Conservation (phyloP, 2,888 invertebrate species). For the Alsophila aescularia region DNA sequence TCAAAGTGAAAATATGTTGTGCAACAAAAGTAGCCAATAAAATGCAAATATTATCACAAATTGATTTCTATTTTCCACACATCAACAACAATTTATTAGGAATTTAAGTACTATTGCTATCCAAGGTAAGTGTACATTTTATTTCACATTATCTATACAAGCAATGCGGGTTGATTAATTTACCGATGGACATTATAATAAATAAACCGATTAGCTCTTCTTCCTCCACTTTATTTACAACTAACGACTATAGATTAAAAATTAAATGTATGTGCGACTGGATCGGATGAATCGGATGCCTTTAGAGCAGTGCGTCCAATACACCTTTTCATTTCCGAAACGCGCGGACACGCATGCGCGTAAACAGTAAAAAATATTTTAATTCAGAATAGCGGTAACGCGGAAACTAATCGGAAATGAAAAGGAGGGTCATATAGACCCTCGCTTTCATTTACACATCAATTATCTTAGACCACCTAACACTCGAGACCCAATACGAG, state of each 20-base stretch:
- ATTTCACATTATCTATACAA: conserved; percentile 25
- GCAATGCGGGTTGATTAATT: conserved; percentile 29
- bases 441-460: background rate
- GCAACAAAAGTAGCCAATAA: conserved; percentile 1
- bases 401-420: no score
- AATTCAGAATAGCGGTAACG: no score
- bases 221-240: conserved; percentile 48
- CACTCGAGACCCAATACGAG: background rate
- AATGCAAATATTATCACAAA: conserved; percentile 17
- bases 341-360: no score
- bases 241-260: conserved; percentile 45
- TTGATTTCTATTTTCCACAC: conserved; percentile 12
- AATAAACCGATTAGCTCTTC: conserved; percentile 34
- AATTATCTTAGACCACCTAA: background rate
- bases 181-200: conserved; percentile 26
- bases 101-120: conserved; percentile 43
- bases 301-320: conserved; percentile 17
- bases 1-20: no score
- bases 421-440: no score
- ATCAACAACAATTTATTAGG: conserved; percentile 6
- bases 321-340: no score
- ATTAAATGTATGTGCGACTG: conserved; percentile 26
- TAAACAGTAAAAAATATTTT: no score
- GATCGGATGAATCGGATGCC: conserved; percentile 21
- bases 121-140: conserved; percentile 22